Conservation (phyloP, 1,140 invertebrate genomes). For the Drosophila ogumai region DNA sequence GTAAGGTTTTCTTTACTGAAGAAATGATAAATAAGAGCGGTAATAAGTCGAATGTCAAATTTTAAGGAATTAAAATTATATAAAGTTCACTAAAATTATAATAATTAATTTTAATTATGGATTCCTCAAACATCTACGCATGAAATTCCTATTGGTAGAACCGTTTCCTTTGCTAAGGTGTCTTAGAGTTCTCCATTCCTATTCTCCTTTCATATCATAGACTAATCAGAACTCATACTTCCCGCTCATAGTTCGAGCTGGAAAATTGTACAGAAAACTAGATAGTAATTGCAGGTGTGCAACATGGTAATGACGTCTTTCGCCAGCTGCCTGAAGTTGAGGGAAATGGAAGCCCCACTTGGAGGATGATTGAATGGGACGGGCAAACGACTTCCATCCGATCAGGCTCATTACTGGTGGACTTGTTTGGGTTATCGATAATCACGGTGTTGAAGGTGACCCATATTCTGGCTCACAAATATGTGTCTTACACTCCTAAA, state of each 20-base stretch:
- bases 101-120: neutral
- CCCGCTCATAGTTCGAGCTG: constrained; percentile 4
- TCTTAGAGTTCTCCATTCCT: neutral
- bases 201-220: constrained; percentile 1
- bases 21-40: neutral
- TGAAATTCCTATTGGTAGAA: neutral
- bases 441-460: constrained; percentile 10
- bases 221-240: constrained; percentile 32
- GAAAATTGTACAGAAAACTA: constrained; percentile 40
- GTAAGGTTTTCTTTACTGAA: neutral
- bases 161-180: neutral
- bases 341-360: constrained; percentile 36
- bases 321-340: constrained; percentile 13
- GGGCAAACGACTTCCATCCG: constrained; percentile 20
- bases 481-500: neutral
- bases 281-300: constrained; percentile 54
- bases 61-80: no score
- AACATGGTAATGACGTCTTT: constrained; percentile 47
- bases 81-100: no score
- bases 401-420: constrained; percentile 22
- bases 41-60: neutral
- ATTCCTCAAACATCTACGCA: neutral
- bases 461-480: constrained; percentile 12
- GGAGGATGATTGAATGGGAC: constrained; percentile 41
- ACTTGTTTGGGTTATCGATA: constrained; percentile 17